Evolutionary conservation across 2,797 vertebrate species (phyloP), one percentile per base, ranked within the genome.

Genomic region (Nothura maculosa): DNA sequence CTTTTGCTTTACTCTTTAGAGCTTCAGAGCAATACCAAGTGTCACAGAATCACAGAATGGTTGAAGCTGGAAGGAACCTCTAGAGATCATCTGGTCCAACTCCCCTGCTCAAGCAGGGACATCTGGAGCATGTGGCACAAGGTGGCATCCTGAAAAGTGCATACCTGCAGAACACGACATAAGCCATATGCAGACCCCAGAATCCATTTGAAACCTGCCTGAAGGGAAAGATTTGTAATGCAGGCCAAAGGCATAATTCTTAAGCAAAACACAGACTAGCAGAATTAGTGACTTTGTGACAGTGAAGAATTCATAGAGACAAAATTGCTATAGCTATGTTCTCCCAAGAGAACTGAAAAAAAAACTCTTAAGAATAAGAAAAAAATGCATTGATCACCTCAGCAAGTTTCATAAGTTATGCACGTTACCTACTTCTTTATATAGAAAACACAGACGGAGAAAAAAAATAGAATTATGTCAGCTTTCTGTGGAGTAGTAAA

Each of bases 321-420:
- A 85, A 90, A 90, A 93, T 68, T 88, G 55, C 57, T 87, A 92
- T 89, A 82, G 61, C 64, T 72, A 8, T 66, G 42, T 32, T 91
- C n/a, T 68, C 38, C 13, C 34, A 58, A 61, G 38, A 90, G n/a
- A 88, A 67, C 3, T 0, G 2, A 5, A 3, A 4, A 50, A 81
- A 63, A 90, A 72, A 13, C 66, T 55, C 62, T 9, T 66, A 55
- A 27, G 67, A 91, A 55, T 19, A 55, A 54, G 16, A 17, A 30
- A 54, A 62, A 73, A 86, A 91, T 24, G 3, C 12, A 90, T 28
- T 64, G 74, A 90, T 94, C 84, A 72, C 77, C 91, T 85, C 47
- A 78, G 25, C 54, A 90, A 74, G n/a, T 87, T 80, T 94, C 57
- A 38, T 91, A 73, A 50, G 11, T 22, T 79, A 22, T 48, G 14